phyloP scores from a whole-genome alignment of 2,888 invertebrate species.

The Bellardia pandia region DNA sequence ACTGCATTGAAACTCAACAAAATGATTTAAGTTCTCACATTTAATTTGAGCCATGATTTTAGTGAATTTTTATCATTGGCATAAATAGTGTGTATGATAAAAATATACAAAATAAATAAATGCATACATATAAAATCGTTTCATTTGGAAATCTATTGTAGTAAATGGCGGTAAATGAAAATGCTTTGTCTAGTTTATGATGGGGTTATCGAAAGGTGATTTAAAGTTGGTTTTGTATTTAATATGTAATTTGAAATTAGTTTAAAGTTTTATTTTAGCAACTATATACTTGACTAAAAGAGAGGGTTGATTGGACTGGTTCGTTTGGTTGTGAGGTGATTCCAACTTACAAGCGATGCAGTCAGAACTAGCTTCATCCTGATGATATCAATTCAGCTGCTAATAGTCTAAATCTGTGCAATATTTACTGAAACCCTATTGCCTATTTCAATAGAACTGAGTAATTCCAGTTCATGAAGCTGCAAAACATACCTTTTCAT shows the following conservation, averaged over 20 bases:
- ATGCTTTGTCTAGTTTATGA: not conserved
- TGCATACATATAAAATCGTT: conserved; percentile 3
- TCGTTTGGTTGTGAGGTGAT: too few species aligned
- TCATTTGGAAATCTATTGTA: conserved; percentile 29
- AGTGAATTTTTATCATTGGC: conserved; percentile 39
- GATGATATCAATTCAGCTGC: too few species aligned
- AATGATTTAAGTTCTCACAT: conserved; percentile 42
- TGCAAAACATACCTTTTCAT: too few species aligned
- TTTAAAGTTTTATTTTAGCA: not conserved
- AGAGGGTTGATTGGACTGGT: too few species aligned
- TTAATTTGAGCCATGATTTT: conserved; percentile 36
- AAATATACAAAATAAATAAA: not conserved
- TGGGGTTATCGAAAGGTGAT: not conserved
- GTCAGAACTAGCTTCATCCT: too few species aligned
- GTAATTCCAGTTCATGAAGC: too few species aligned
- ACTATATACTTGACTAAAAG: too few species aligned
- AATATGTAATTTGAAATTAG: not conserved
- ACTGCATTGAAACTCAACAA: conserved; percentile 24
- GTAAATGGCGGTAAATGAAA: conserved; percentile 9
- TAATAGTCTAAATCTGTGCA: too few species aligned
- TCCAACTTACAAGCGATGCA: too few species aligned
- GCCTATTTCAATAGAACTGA: too few species aligned
- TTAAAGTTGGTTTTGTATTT: not conserved
- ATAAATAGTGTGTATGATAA: conserved; percentile 38
- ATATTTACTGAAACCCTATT: too few species aligned